Conservation (phyloP, 1,140 invertebrate genomes). For the Lepidurus arcticus region DNA sequence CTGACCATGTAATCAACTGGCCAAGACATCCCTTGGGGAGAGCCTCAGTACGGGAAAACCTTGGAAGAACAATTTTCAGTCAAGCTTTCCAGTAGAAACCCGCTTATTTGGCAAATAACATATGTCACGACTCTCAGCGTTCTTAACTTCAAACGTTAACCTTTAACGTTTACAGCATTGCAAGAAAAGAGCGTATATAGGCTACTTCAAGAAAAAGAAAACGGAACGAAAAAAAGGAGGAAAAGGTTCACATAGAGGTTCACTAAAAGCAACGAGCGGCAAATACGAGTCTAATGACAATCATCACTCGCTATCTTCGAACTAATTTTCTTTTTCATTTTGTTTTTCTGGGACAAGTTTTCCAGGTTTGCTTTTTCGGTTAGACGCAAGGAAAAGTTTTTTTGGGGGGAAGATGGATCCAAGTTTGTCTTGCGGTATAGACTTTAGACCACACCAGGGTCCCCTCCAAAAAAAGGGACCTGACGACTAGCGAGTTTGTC, state of each 20-base stretch:
- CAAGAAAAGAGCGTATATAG: neutral
- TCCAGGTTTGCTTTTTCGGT: neutral
- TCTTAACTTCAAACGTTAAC: neutral
- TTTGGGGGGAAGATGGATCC: neutral
- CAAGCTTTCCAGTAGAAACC: neutral
- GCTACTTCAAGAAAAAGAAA: neutral
- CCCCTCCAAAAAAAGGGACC: neutral
- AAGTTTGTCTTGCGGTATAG: constrained; percentile 15
- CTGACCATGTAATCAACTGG: constrained; percentile 17
- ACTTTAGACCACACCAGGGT: neutral
- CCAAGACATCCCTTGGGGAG: constrained; percentile 4
- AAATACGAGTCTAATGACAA: neutral
- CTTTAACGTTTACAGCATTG: neutral
- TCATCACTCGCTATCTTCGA: neutral
- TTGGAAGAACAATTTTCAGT: constrained; percentile 12
- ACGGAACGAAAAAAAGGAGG: neutral
- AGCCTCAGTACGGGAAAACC: neutral
- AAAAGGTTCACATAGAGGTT: neutral
- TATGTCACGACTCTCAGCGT: neutral
- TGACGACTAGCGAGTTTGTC: constrained; percentile 8
- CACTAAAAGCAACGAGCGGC: neutral
- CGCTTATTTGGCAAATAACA: constrained; percentile 22
- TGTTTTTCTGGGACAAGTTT: neutral
- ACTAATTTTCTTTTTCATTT: neutral
- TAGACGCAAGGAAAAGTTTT: neutral